Percentiles rank a stretch among this genome's conserved stretches.
phyloP scores from a whole-genome alignment of 2,888 invertebrate species.

The Nemotelus pantherinus region DNA sequence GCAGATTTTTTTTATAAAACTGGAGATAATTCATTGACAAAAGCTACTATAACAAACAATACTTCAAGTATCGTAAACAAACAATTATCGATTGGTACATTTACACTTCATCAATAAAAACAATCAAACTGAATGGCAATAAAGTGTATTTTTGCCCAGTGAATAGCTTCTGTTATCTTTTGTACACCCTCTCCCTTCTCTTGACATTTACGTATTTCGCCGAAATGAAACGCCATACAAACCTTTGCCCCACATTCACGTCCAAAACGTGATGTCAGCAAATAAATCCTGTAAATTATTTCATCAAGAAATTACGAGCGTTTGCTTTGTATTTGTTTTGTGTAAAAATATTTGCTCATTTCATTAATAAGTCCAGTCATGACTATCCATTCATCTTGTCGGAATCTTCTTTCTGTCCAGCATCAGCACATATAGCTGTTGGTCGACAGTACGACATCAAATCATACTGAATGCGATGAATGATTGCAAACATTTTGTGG shows the following conservation, averaged over 20 bases:
- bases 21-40: too few relatives aligned
- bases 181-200: too few relatives aligned
- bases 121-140: too few relatives aligned
- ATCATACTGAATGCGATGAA: slow-evolving; percentile 21
- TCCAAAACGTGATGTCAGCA: slow-evolving; percentile 14
- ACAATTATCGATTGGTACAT: too few relatives aligned
- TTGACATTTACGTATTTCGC: too few relatives aligned
- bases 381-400: slow-evolving; percentile 30
- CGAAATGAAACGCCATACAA: too few relatives aligned
- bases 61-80: too few relatives aligned
- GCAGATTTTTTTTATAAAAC: too few relatives aligned
- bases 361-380: slow-evolving; percentile 42
- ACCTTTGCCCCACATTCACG: background rate
- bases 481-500: slow-evolving; percentile 26
- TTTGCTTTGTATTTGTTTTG: slow-evolving; percentile 1
- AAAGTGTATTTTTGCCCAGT: too few relatives aligned
- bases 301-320: slow-evolving; percentile 37
- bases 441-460: background rate
- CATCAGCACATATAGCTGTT: background rate
- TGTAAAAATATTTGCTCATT: slow-evolving; percentile 27
- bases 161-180: too few relatives aligned
- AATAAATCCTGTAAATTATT: slow-evolving; percentile 40
- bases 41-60: too few relatives aligned
- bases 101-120: too few relatives aligned
- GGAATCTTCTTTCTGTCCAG: background rate